Base-by-base conservation (phyloP, 2,888 invertebrate genomes). In the Tigriopus californicus region DNA sequence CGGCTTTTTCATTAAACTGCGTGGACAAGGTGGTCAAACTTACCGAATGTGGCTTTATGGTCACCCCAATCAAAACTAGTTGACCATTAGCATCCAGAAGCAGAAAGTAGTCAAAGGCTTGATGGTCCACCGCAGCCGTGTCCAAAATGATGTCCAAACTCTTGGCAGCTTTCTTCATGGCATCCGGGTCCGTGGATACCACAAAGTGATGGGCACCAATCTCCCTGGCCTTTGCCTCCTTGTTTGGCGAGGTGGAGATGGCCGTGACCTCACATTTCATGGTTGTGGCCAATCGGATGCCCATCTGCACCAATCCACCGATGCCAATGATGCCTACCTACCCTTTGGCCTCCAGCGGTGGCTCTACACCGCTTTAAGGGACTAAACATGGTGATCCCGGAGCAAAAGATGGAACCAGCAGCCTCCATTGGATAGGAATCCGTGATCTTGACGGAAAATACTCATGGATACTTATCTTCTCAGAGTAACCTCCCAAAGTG, bases 371-470 rank as follows among this genome's bases (percentile, higher is more conserved):
- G 20, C 13, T n/a, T 15, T 13, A 58, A 33, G 3, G 58, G 58
- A 25, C 55, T 10, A 12, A 22, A 58, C 47, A 48, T 58, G 6
- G 58, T 58, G 18, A 58, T 58, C 13, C 53, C 58, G 5, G 58
- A 18, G 33, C 58, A 58, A 15, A 58, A 48, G 2, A 58, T 13
- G 3, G 58, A 53, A 5, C 47, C 58, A 3, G 58, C 58, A 2
- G 5, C 2, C 5, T 58, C 49, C 24, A 58, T 33, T 4, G 47
- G 49, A 12, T 48, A 40, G 15, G 11, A 15, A 2, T 22, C 48
- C 5, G 58, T 55, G 4, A 58, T 56, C 47, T 22, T 46, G 22
- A 55, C 15, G 56, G 8, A 55, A 25, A 58, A 6, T 33, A 6
- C 54, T 55, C 54, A 33, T 48, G 13, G 33, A 55, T 22, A 3